Base-by-base conservation (phyloP, 2,797 vertebrate genomes). In the Syndactyla subalaris region DNA sequence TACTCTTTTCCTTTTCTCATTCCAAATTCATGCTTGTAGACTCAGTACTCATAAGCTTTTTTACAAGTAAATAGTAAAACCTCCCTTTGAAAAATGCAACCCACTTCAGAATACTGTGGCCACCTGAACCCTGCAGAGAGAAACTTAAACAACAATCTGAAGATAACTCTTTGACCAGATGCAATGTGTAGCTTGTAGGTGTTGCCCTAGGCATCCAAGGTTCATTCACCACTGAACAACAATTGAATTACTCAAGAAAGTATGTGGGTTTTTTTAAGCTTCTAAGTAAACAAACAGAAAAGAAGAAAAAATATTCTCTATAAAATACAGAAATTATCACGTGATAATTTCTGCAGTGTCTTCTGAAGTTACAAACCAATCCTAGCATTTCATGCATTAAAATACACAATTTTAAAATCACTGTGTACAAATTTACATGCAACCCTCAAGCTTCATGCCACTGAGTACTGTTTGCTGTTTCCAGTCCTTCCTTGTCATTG, bases 231-330 rank as follows among this genome's bases (percentile, higher is more conserved):
- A 72, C 14, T 66, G n/a, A 75, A 65, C 8, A 63, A 62, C 4
- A 55, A 52, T 45, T 59, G 58, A 7, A 79, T 54, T 58, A 66
- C 3, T 3, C 19, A 52, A 41, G 32, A 67, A 81, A 66, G 2
- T 9, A 54, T 6, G 8, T 30, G 9, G 9, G 0, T 1, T 0
- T 15, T 51, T 51, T 62, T 32, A 77, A 77, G 7, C 22, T 62
- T 76, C 7, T 43, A 61, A 65, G 24, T 8, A 51, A 77, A 32
- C 8, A 32, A 82, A 58, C 15, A 75, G 26, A 30, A 94, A 85
- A 84, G 34, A 82, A 59, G 32, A 75, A 55, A 70, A 61, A 1
- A 63, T 9, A 11, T 38, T 27, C 5, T 52, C 4, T 39, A 12
- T 23, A 27, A 88, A 92, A 70, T 36, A 66, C 4, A 67, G 9